phyloP scores from a whole-genome alignment of 1,140 invertebrate genomes.

The Aphaenogaster floridana region DNA sequence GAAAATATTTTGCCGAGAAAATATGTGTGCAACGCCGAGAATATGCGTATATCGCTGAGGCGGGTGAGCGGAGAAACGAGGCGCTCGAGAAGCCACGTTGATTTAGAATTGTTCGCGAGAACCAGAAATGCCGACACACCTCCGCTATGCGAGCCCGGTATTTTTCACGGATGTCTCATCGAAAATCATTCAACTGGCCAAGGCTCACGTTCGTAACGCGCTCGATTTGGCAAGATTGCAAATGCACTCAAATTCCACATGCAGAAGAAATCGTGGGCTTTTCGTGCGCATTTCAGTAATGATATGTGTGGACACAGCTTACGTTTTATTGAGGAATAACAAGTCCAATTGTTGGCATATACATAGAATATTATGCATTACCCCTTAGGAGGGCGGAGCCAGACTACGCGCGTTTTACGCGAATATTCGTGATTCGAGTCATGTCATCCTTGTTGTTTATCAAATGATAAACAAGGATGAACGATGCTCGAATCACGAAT shows the following conservation, averaged over 20 bases:
- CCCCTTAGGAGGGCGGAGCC: too few relatives aligned
- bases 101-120: slow-evolving; percentile 26
- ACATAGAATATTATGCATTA: background rate
- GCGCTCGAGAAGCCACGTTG: slow-evolving; percentile 16
- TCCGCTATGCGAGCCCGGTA: slow-evolving; percentile 7
- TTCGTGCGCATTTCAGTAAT: background rate
- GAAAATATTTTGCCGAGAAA: slow-evolving; percentile 43
- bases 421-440: too few relatives aligned
- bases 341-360: background rate
- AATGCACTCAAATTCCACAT: background rate
- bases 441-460: too few relatives aligned
- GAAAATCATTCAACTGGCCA: slow-evolving; percentile 1
- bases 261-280: background rate
- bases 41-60: background rate
- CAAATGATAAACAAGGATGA: too few relatives aligned
- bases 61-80: background rate
- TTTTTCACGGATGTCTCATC: slow-evolving; percentile 35
- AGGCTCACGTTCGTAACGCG: background rate
- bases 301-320: background rate
- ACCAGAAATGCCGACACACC: slow-evolving; percentile 22
- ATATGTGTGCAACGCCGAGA: slow-evolving; percentile 20
- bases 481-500: too few relatives aligned
- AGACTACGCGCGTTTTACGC: too few relatives aligned
- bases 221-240: background rate
- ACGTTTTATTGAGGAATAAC: background rate